These are phyloP conservation scores for Caenorhabditis becei DNA, from an alignment of 2,888 invertebrate species.

Conservation along the genomic window DNA sequence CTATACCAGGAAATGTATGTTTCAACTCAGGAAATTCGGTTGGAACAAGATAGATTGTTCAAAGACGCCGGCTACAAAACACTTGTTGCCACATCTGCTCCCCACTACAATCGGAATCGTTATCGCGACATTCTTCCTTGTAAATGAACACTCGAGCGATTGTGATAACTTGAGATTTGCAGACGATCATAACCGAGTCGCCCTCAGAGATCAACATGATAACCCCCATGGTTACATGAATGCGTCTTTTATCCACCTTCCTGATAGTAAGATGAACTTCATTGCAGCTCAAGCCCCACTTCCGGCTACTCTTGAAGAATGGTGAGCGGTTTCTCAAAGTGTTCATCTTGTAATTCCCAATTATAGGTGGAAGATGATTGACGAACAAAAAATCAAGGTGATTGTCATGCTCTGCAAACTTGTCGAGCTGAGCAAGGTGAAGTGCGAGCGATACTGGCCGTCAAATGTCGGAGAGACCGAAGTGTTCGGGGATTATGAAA, in stretches of 20 bases:
- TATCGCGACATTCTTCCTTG: conserved; percentile 79
- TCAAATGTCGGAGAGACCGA: conserved; percentile 61
- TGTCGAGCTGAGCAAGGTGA: conserved; percentile 74
- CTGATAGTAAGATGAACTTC: conserved; percentile 66
- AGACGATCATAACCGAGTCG: conserved; percentile 77
- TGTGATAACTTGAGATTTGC: too few species aligned
- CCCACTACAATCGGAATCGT: conserved; percentile 72
- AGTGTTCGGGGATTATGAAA: conserved; percentile 70
- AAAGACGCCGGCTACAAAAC: conserved; percentile 53
- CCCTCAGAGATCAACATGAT: conserved; percentile 55
- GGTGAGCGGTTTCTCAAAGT: conserved; percentile 32
- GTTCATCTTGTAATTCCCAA: not conserved
- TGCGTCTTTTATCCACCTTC: conserved; percentile 71
- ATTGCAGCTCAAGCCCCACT: conserved; percentile 80
- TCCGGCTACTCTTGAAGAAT: conserved; percentile 73
- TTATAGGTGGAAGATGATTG: conserved; percentile 77
- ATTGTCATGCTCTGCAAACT: conserved; percentile 78
- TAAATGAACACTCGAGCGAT: conserved; percentile 62
- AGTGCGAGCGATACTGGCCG: conserved; percentile 77
- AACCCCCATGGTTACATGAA: conserved; percentile 77
- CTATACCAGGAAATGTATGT: too few species aligned
- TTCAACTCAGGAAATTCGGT: conserved; percentile 70
- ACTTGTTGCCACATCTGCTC: conserved; percentile 58
- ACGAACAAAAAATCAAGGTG: conserved; percentile 68
- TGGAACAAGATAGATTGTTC: conserved; percentile 68